Percentiles rank a stretch among this genome's conserved stretches.
Evolutionary conservation across 2,888 invertebrate species (phyloP).

Genomic region (Mermis nigrescens): DNA sequence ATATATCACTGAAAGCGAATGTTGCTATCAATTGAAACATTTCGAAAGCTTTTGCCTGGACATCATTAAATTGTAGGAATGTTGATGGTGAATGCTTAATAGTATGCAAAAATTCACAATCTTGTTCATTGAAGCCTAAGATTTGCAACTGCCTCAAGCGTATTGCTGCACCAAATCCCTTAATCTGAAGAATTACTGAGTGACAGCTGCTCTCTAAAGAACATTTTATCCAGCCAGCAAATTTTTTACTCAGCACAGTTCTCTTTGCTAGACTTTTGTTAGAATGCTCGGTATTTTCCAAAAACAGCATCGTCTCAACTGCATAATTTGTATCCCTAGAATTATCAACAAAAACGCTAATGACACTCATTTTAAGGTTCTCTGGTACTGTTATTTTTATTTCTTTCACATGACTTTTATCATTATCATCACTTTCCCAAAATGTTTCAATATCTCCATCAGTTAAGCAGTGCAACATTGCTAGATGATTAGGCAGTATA

Average conservation of each 20-base stretch:
- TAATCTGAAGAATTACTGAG: conserved; percentile 54
- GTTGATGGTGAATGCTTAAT: conserved; percentile 23
- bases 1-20: conserved; percentile 27
- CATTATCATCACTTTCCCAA: conserved; percentile 96
- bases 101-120: not conserved
- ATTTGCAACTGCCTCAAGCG: conserved; percentile 56
- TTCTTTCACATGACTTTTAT: conserved; percentile 67
- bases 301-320: conserved; percentile 61
- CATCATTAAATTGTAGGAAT: conserved; percentile 36
- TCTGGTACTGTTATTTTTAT: conserved; percentile 44
- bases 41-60: conserved; percentile 33
- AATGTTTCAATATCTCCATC: conserved; percentile 92
- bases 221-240: conserved; percentile 64
- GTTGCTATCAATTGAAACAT: conserved; percentile 76
- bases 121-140: conserved; percentile 21
- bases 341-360: conserved; percentile 66
- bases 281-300: conserved; percentile 40
- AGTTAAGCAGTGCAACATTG: conserved; percentile 73
- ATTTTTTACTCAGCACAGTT: conserved; percentile 13
- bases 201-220: conserved; percentile 17
- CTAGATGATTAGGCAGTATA: conserved; percentile 73
- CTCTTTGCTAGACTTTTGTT: not conserved
- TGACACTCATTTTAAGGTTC: conserved; percentile 23
- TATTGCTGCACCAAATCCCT: conserved; percentile 72
- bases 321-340: conserved; percentile 42